Evolutionary conservation across 2,888 invertebrate species (phyloP).

Genomic region (Erebia ligea): DNA sequence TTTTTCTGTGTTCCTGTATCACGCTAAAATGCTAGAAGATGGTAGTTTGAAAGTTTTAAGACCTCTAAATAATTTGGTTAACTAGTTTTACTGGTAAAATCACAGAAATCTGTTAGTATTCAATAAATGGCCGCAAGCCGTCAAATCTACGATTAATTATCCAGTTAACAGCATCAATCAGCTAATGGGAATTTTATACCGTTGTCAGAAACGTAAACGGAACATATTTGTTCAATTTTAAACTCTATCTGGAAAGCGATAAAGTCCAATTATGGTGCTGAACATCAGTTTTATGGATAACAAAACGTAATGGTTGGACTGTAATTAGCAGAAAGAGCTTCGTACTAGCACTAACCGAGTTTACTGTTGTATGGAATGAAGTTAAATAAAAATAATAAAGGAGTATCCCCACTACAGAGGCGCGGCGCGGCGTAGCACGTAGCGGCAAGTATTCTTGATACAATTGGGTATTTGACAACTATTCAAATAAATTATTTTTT

Average conservation of each 20-base stretch:
- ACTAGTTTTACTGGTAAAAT: neutral
- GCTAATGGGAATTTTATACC: constrained; percentile 42
- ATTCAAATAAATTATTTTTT: too few relatives aligned
- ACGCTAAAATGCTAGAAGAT: too few relatives aligned
- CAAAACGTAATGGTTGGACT: constrained; percentile 30
- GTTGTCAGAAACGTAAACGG: constrained; percentile 18
- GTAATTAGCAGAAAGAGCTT: constrained; percentile 32
- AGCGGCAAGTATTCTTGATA: neutral
- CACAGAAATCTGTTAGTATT: neutral
- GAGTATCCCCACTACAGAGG: too few relatives aligned
- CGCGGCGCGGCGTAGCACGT: too few relatives aligned
- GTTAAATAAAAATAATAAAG: neutral
- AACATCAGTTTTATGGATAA: constrained; percentile 28
- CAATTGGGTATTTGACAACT: too few relatives aligned
- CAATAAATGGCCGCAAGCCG: constrained; percentile 28
- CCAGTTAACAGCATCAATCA: constrained; percentile 41
- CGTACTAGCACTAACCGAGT: constrained; percentile 12
- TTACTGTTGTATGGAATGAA: constrained; percentile 15
- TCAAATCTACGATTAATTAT: constrained; percentile 40
- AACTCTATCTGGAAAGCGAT: neutral
- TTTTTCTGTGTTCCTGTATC: too few relatives aligned
- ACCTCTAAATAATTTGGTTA: too few relatives aligned
- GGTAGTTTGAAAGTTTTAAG: too few relatives aligned
- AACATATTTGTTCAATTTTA: neutral
- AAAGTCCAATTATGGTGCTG: neutral